phyloP scores from a whole-genome alignment of 2,113 vertebrate species.

The Ranitomeya variabilis region DNA sequence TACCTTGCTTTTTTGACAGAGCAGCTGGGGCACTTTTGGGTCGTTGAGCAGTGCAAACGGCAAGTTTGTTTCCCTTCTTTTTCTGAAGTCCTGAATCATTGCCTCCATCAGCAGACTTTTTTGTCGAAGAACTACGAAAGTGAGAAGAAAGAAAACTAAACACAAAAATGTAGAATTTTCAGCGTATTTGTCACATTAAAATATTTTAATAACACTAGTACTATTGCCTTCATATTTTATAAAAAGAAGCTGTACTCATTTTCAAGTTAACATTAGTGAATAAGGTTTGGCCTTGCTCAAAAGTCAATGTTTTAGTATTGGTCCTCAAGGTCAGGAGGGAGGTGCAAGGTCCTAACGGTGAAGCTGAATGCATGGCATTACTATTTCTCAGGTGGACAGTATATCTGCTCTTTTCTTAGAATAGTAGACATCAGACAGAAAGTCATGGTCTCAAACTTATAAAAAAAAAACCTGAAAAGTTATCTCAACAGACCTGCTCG shows the following conservation, averaged over 20 bases:
- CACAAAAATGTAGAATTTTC: background rate
- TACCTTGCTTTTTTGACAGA: slow-evolving; percentile 80
- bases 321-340: background rate
- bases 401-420: background rate
- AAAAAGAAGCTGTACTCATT: background rate
- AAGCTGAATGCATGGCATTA: background rate
- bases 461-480: background rate
- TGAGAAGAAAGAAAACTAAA: slow-evolving; percentile 19
- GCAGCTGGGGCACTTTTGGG: slow-evolving; percentile 70
- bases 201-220: too few relatives aligned
- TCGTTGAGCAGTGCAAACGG: slow-evolving; percentile 70
- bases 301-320: background rate
- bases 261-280: background rate
- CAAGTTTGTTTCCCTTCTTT: slow-evolving; percentile 69
- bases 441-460: background rate
- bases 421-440: background rate
- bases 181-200: background rate
- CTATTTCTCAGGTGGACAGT: background rate
- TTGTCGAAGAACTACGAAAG: slow-evolving; percentile 73
- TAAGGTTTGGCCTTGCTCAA: background rate
- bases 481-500: slow-evolving; percentile 66
- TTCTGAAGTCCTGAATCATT: slow-evolving; percentile 73
- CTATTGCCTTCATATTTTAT: background rate
- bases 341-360: background rate
- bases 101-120: slow-evolving; percentile 73